These are phyloP conservation scores for Cherax quadricarinatus DNA, from an alignment of 1,140 invertebrate species.

Conservation along the genomic window DNA sequence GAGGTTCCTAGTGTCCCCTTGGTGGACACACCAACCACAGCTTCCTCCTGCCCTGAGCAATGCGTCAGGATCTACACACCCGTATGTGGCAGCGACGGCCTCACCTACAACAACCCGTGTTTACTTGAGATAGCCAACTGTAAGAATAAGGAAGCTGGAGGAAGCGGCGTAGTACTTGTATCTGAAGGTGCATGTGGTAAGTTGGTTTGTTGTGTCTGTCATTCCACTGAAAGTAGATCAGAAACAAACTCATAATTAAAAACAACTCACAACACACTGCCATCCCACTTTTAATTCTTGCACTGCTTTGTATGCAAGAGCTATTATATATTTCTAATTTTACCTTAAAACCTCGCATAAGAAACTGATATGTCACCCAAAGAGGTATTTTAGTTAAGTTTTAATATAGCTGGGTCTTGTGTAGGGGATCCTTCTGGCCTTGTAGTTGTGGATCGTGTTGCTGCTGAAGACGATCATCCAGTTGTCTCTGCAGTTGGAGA, in stretches of 20 bases:
- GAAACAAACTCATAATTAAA: too few species aligned
- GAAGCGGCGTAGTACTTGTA: not conserved
- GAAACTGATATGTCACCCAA: too few species aligned
- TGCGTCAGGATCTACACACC: slow-evolving; percentile 90
- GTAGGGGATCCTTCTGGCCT: not conserved
- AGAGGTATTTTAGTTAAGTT: too few species aligned
- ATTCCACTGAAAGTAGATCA: too few species aligned
- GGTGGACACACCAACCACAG: not conserved
- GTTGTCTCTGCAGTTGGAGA: not conserved
- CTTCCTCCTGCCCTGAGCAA: slow-evolving; percentile 64
- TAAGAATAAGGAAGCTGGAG: slow-evolving; percentile 21
- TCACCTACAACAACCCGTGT: slow-evolving; percentile 88
- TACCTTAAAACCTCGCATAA: too few species aligned
- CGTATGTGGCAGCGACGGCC: slow-evolving; percentile 89
- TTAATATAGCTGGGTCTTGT: too few species aligned
- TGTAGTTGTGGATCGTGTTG: not conserved
- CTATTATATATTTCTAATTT: too few species aligned
- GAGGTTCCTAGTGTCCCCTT: not conserved
- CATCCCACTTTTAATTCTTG: too few species aligned
- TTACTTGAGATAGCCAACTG: slow-evolving; percentile 75
- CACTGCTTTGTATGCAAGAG: too few species aligned
- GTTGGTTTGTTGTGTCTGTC: not conserved
- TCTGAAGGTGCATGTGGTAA: slow-evolving; percentile 26
- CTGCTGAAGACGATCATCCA: not conserved
- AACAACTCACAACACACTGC: too few species aligned